These are phyloP conservation scores for Melanerpes aurifrons DNA, from an alignment of 2,113 vertebrate species.

Conservation along the genomic window DNA sequence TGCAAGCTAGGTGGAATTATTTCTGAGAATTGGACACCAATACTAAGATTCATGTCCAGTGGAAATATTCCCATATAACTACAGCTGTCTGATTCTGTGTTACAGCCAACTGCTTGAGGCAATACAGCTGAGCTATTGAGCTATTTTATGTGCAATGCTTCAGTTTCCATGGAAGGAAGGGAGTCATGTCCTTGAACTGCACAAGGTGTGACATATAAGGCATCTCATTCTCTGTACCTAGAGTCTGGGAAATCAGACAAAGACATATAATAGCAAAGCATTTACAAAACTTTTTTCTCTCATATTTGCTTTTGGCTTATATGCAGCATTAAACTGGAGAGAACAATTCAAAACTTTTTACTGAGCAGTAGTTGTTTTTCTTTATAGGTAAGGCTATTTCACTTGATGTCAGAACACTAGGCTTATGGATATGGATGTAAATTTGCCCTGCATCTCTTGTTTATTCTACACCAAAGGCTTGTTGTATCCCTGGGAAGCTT, in stretches of 20 bases:
- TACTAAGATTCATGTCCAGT: background rate
- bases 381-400: background rate
- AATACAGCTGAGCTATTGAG: background rate
- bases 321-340: background rate
- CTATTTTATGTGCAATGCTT: background rate
- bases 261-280: background rate
- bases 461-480: background rate
- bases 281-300: background rate
- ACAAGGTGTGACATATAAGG: background rate
- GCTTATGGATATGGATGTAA: background rate
- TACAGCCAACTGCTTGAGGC: background rate
- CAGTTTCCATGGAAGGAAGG: background rate
- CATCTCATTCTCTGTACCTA: background rate
- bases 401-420: background rate
- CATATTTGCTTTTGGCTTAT: background rate
- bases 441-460: background rate
- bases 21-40: background rate
- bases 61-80: background rate
- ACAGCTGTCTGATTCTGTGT: background rate
- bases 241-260: background rate
- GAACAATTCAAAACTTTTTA: background rate
- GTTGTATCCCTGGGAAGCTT: background rate
- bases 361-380: background rate
- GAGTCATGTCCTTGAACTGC: background rate
- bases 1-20: background rate